Conservation (phyloP, 2,888 invertebrate genomes). For the Lepidocyrtoides sp. region DNA sequence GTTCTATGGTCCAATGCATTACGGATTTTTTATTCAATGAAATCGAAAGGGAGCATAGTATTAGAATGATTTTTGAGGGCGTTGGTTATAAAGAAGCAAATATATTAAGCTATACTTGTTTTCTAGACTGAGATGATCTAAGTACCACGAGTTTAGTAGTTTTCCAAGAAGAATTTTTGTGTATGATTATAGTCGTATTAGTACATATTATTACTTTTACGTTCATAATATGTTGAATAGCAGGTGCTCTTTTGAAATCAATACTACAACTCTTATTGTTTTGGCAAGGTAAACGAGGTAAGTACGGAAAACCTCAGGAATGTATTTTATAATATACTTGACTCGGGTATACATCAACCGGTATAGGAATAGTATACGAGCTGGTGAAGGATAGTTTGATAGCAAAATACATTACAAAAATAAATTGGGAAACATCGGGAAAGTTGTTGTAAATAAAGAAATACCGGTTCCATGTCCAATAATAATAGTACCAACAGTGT, state of each 20-base stretch:
- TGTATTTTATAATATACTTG: constrained; percentile 50
- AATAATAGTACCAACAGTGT: constrained; percentile 22
- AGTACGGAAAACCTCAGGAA: constrained; percentile 47
- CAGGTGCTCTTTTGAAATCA: constrained; percentile 11
- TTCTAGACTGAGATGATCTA: background rate
- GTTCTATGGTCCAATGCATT: constrained; percentile 17
- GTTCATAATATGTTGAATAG: background rate
- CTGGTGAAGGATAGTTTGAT: constrained; percentile 10
- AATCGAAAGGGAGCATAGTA: background rate
- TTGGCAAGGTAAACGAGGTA: constrained; percentile 73
- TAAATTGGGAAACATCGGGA: background rate
- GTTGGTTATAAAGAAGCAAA: background rate
- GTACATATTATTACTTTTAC: too few relatives aligned
- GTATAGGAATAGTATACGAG: constrained; percentile 15
- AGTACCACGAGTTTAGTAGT: constrained; percentile 63
- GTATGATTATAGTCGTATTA: constrained; percentile 10
- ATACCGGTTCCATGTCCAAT: constrained; percentile 17
- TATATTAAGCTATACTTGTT: constrained; percentile 3
- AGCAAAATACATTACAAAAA: constrained; percentile 6
- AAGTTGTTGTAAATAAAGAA: constrained; percentile 21
- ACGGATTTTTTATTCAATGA: background rate
- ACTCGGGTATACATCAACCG: constrained; percentile 65
- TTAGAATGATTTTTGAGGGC: constrained; percentile 13
- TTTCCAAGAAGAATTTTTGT: background rate
- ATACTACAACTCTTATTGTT: constrained; percentile 51